Percentiles rank a stretch among this genome's conserved stretches.
Evolutionary conservation across 2,797 vertebrate species (phyloP).

Genomic region (Micrastur ruficollis): DNA sequence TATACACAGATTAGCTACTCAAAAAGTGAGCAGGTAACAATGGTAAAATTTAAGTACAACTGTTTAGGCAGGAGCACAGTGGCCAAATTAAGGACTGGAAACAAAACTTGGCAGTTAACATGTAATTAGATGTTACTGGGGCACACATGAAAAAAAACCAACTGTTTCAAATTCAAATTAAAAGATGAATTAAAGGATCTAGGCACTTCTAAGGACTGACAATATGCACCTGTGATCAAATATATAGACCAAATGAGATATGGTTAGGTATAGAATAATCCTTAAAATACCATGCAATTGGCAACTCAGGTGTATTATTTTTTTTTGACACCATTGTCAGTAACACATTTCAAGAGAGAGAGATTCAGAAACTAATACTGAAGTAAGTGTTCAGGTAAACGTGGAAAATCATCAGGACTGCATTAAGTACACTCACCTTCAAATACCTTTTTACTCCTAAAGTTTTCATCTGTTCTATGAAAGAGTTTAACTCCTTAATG

Average conservation of each 20-base stretch:
- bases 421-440: constrained; percentile 71
- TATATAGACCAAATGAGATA: neutral
- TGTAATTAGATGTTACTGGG: neutral
- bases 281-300: neutral
- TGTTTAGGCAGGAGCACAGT: neutral
- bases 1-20: neutral
- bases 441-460: constrained; percentile 83
- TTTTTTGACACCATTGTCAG: neutral
- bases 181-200: neutral
- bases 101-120: neutral
- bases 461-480: constrained; percentile 89
- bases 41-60: neutral
- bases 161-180: neutral
- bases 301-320: neutral
- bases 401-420: neutral
- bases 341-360: neutral
- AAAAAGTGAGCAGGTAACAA: neutral
- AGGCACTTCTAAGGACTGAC: neutral
- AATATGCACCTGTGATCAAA: neutral
- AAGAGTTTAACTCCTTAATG: constrained; percentile 79
- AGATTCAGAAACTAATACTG: neutral
- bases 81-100: neutral
- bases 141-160: neutral
- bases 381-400: neutral
- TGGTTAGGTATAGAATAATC: neutral